Evolutionary conservation across 2,113 vertebrate species (phyloP), one percentile per base, ranked within the genome.

Genomic region (Paratilapia polleni): DNA sequence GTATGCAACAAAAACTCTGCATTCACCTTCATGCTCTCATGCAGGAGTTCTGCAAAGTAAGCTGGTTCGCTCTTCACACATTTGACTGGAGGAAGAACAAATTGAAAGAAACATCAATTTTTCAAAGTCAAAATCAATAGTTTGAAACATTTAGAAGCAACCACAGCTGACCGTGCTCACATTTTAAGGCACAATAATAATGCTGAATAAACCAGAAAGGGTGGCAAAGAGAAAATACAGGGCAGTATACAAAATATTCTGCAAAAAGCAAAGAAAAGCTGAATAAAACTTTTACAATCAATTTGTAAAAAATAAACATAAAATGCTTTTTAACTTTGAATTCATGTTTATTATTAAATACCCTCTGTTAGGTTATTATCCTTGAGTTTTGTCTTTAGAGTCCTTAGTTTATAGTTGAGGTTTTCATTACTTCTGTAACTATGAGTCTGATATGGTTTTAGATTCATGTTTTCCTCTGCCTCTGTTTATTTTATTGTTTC

Each of bases 1-100:
- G 4, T 10, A 26, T 8, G 9, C 10, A 36, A 63, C 20, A 63
- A 3, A 68, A 68, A 1, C 17, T 5, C 6, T 0, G 17, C 3
- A 24, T 17, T 84, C 78, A 95, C 95, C 95, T 95, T 95, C 92
- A 95, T 92, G 89, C 93, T 91, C 24, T 83, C 4, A 20, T 90
- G 66, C n/a, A 96, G 89, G 1, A 54, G 78, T 59, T 95, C 94
- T 11, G 95, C 95, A 14, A 96, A 84, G 85, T 92, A 96, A 22
- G 85, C 88, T 1, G 94, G 94, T 0, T 82, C 49, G 6, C 76
- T 94, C 85, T 91, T 93, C 73, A 88, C 93, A 90, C 95, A 95
- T 74, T 95, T 94, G 80, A 95, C 95, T 96, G 85, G 3, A 85
- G 83, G 8, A 13, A 2, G 54, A 66, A 38, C 6, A 38, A 38